Evolutionary conservation across 2,797 vertebrate genomes (phyloP), one percentile per base, ranked within the genome.

Genomic region (Choloepus didactylus): DNA sequence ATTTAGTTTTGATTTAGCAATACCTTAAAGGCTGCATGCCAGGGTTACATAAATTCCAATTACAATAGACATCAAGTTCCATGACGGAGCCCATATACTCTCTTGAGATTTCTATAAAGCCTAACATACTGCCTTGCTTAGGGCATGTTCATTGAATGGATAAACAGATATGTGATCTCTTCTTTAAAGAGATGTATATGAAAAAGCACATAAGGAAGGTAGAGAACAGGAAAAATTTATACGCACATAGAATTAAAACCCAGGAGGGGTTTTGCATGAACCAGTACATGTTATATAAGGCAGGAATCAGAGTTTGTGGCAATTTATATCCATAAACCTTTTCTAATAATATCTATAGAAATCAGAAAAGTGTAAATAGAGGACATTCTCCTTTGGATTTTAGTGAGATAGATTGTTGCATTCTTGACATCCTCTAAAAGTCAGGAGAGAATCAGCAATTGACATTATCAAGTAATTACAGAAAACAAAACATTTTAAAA

Each of bases 11-110:
- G 29, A 79, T 6, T 64, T 29, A 25, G 1, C 21, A 82, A 18
- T 67, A 72, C 3, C 2, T 3, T 12, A 3, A 79, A 31, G 1
- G 16, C 27, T 25, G 2, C 8, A 10, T 15, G 18, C 0, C 14
- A 46, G 9, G 9, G 0, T 84, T 29, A 59, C 1, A 2, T 19
- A 54, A 31, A 76, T 11, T 1, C 6, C 64, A 10, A 67, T 9
- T 19, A 29, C 16, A 46, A 5, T 46, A 7, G 25, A 80, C 2
- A 6, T 38, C 49, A 72, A n/a, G 16, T 80, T 73, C 21, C n/a
- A 10, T 31, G 6, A 29, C 2, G 7, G 1, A 41, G 3, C 5
- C 77, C 16, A 38, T 15, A 9, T 9, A 54, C 9, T 14, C 1
- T 46, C 11, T 35, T 76, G 16, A 87, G 19, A 18, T 77, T 0